Conservation (phyloP, 1,140 invertebrate species). For the Propsilocerus akamusi region DNA sequence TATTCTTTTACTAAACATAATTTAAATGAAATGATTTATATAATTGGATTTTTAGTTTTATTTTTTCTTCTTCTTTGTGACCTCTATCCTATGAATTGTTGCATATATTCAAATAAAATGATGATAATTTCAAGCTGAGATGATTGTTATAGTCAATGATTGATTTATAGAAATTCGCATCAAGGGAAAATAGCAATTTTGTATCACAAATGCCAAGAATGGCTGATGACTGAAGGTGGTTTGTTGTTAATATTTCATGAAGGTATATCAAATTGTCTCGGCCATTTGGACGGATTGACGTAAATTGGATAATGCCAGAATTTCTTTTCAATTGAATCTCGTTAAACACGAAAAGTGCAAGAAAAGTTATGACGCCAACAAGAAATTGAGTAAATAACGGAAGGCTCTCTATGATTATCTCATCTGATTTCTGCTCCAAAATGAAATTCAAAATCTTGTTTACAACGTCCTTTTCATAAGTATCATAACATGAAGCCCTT, state of each 20-base stretch:
- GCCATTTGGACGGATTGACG: not conserved
- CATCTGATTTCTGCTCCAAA: not conserved
- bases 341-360: not conserved
- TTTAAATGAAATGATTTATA: too few relatives aligned
- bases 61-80: too few relatives aligned
- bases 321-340: not conserved
- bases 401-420: not conserved
- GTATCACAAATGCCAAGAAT: conserved; percentile 1
- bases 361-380: not conserved
- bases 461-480: not conserved
- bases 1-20: too few relatives aligned
- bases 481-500: not conserved
- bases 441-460: not conserved
- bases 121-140: not conserved
- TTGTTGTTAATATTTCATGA: not conserved
- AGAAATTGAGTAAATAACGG: not conserved
- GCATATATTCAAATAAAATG: not conserved
- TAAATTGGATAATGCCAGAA: not conserved
- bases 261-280: not conserved
- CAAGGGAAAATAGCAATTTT: not conserved
- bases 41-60: too few relatives aligned
- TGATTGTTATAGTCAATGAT: not conserved
- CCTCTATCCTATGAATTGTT: too few relatives aligned
- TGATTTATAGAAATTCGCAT: not conserved
- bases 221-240: not conserved